These are phyloP conservation scores for Epizoanthus rinbou DNA, from an alignment of 92 coral and sea anemone genomes.

Conservation along the genomic window DNA sequence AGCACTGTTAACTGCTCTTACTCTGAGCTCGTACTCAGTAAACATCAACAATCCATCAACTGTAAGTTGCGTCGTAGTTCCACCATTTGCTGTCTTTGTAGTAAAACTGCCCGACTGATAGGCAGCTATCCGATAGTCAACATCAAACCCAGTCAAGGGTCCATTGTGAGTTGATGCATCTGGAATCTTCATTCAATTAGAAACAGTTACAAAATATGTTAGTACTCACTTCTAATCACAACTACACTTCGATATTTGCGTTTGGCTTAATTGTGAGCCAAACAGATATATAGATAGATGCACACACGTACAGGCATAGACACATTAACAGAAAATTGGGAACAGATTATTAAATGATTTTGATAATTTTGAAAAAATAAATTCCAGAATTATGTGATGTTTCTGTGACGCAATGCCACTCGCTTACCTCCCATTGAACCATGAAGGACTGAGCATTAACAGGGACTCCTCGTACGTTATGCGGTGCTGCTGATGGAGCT, in stretches of 20 bases:
- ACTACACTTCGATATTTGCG: too few relatives aligned
- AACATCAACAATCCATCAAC: constrained; percentile 77
- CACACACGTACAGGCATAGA: background rate
- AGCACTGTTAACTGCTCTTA: constrained; percentile 85
- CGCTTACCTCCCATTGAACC: constrained; percentile 85
- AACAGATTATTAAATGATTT: too few relatives aligned
- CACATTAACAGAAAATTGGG: background rate
- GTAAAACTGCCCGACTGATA: constrained; percentile 61
- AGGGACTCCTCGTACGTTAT: constrained; percentile 62
- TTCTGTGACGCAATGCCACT: too few relatives aligned
- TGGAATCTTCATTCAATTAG: constrained; percentile 60
- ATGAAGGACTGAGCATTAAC: constrained; percentile 81
- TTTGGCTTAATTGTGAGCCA: too few relatives aligned
- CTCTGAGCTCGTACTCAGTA: constrained; percentile 86
- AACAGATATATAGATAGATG: background rate
- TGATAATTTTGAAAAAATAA: too few relatives aligned
- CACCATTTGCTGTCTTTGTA: constrained; percentile 58
- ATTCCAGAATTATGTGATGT: too few relatives aligned
- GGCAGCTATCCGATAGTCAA: constrained; percentile 80
- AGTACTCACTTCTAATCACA: background rate
- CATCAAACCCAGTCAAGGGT: constrained; percentile 76
- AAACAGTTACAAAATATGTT: background rate
- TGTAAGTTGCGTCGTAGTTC: constrained; percentile 64
- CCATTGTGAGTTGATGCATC: constrained; percentile 84
- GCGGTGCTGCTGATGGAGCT: constrained; percentile 87